Conservation (phyloP, 2,888 invertebrate genomes). For the Dicyrtomina minuta region DNA sequence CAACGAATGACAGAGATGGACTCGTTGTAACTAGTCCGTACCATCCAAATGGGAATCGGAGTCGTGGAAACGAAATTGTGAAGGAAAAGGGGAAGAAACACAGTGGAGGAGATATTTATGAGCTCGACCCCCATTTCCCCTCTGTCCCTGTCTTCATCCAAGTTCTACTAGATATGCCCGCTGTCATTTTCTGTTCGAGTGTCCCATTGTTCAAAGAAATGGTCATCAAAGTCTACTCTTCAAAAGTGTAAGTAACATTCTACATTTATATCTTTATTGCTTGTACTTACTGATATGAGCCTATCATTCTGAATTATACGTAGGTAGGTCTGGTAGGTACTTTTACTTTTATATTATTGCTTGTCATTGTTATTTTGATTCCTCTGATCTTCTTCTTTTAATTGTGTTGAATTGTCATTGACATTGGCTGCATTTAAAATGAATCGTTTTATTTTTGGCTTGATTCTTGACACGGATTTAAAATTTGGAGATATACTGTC, state of each 20-base stretch:
- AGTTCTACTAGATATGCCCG: constrained; percentile 47
- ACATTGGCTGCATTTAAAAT: too few species aligned
- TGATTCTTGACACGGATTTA: too few species aligned
- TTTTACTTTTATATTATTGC: too few species aligned
- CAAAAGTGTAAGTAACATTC: constrained; percentile 38
- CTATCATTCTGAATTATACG: too few species aligned
- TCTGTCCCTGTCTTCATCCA: constrained; percentile 46
- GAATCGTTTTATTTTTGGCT: too few species aligned
- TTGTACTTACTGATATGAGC: too few species aligned
- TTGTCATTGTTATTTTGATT: too few species aligned
- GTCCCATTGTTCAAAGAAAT: constrained; percentile 47
- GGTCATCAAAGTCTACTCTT: constrained; percentile 48
- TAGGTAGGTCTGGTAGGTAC: too few species aligned
- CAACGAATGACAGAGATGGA: not conserved
- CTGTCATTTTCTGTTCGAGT: constrained; percentile 43
- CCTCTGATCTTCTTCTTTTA: too few species aligned
- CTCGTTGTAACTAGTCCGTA: not conserved
- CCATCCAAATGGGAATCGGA: not conserved
- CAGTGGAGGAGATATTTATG: constrained; percentile 2
- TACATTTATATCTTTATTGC: not conserved
- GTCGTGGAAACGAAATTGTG: not conserved
- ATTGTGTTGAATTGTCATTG: too few species aligned
- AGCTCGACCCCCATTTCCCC: not conserved
- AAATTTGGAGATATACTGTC: too few species aligned
- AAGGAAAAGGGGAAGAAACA: not conserved